phyloP scores from a whole-genome alignment of 2,797 vertebrate genomes.

The Pseudochaenichthys georgianus region DNA sequence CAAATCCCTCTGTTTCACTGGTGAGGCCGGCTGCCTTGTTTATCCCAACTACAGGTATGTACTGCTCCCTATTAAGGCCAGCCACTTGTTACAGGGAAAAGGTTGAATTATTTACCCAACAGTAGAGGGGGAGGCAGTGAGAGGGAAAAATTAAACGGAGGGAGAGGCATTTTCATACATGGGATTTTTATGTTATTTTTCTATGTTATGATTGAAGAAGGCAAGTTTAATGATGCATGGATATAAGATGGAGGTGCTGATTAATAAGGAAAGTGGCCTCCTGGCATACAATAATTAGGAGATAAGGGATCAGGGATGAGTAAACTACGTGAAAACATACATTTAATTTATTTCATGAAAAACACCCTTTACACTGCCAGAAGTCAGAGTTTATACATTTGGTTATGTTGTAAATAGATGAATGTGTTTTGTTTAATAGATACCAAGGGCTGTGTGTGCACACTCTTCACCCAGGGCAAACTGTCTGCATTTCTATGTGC shows the following conservation, averaged over 20 bases:
- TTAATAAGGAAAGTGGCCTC: constrained; percentile 55
- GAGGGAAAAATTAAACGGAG: constrained; percentile 21
- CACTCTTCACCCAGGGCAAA: constrained; percentile 78
- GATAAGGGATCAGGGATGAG: constrained; percentile 37
- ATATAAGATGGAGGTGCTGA: constrained; percentile 63
- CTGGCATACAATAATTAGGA: constrained; percentile 34
- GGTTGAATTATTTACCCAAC: constrained; percentile 89
- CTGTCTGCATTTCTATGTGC: constrained; percentile 84
- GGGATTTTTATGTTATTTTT: constrained; percentile 60
- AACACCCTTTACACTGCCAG: constrained; percentile 6
- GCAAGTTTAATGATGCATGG: constrained; percentile 76
- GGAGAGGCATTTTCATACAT: constrained; percentile 57
- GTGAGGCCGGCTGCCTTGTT: constrained; percentile 80
- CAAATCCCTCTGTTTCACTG: constrained; percentile 86
- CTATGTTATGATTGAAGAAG: constrained; percentile 61
- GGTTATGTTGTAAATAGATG: constrained; percentile 69
- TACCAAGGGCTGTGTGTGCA: constrained; percentile 63
- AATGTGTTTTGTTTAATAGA: constrained; percentile 76
- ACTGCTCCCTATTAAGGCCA: constrained; percentile 86
- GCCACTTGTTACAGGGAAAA: constrained; percentile 84
- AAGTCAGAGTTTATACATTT: constrained; percentile 46
- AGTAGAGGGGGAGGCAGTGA: constrained; percentile 61
- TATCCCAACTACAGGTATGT: constrained; percentile 86
- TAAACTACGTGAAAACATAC: constrained; percentile 42
- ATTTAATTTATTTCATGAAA: constrained; percentile 47